phyloP scores from a whole-genome alignment of 1,140 invertebrate genomes.

The Calliphora vicina region DNA sequence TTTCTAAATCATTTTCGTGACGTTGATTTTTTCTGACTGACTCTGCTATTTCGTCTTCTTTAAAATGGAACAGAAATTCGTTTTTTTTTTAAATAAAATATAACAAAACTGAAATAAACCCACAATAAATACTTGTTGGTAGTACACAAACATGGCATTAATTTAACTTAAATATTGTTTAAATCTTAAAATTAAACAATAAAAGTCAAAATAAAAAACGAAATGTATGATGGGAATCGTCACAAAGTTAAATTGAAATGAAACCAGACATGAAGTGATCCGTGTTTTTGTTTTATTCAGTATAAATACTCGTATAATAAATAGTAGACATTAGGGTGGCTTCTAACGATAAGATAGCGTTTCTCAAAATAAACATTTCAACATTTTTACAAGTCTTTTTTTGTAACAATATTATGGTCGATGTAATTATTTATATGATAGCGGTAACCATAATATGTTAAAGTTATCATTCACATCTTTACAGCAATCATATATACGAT shows the following conservation, averaged over 20 bases:
- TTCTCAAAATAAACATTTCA: too few relatives aligned
- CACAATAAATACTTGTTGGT: not conserved
- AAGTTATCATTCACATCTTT: too few relatives aligned
- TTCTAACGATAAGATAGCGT: too few relatives aligned
- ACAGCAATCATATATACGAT: too few relatives aligned
- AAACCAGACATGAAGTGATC: not conserved
- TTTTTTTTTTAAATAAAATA: not conserved
- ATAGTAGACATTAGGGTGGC: too few relatives aligned
- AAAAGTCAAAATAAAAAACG: not conserved
- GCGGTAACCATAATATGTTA: too few relatives aligned
- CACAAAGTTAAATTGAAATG: not conserved
- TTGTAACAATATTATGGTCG: too few relatives aligned
- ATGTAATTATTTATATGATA: too few relatives aligned
- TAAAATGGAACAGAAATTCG: not conserved
- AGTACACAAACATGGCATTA: not conserved
- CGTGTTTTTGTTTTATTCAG: too few relatives aligned
- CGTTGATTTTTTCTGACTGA: not conserved
- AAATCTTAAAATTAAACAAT: slow-evolving; percentile 1
- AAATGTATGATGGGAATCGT: not conserved
- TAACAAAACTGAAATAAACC: not conserved
- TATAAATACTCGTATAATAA: too few relatives aligned
- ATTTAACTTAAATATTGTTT: not conserved
- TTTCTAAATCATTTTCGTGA: not conserved
- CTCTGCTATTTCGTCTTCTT: not conserved
- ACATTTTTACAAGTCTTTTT: too few relatives aligned